Evolutionary conservation across 2,888 invertebrate genomes (phyloP).

Genomic region (Tiliacea aurago): DNA sequence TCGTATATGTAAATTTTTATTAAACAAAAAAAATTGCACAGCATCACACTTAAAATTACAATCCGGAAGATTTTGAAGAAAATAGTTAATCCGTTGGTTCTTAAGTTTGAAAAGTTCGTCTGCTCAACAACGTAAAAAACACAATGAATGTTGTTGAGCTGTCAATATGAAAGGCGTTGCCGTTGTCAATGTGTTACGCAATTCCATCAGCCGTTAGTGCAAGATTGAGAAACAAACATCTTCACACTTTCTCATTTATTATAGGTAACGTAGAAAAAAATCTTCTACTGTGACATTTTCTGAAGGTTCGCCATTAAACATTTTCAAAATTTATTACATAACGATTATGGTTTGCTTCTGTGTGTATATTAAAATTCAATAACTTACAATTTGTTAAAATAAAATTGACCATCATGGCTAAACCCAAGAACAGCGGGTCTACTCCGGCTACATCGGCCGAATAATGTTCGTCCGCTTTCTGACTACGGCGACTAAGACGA

Average conservation of each 20-base stretch:
- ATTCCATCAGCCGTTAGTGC: neutral
- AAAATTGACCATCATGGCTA: too few relatives aligned
- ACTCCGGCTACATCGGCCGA: too few relatives aligned
- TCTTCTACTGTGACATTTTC: neutral
- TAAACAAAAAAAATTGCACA: too few relatives aligned
- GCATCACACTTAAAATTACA: neutral
- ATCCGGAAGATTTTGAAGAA: neutral
- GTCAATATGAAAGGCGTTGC: too few relatives aligned
- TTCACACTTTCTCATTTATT: neutral
- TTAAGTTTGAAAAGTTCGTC: too few relatives aligned
- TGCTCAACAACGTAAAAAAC: too few relatives aligned
- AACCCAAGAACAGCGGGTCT: too few relatives aligned
- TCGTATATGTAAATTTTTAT: too few relatives aligned
- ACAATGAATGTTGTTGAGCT: neutral
- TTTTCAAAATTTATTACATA: neutral
- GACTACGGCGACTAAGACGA: too few relatives aligned
- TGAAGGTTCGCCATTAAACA: neutral
- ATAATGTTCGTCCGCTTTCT: too few relatives aligned
- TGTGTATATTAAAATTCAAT: too few relatives aligned
- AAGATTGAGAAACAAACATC: neutral
- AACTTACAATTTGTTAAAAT: too few relatives aligned
- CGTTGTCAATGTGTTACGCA: neutral
- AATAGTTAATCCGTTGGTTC: neutral
- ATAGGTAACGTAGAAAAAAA: neutral
- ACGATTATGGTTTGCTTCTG: neutral